Base-by-base conservation (phyloP, 2,113 vertebrate species). In the Sorex araneus region DNA sequence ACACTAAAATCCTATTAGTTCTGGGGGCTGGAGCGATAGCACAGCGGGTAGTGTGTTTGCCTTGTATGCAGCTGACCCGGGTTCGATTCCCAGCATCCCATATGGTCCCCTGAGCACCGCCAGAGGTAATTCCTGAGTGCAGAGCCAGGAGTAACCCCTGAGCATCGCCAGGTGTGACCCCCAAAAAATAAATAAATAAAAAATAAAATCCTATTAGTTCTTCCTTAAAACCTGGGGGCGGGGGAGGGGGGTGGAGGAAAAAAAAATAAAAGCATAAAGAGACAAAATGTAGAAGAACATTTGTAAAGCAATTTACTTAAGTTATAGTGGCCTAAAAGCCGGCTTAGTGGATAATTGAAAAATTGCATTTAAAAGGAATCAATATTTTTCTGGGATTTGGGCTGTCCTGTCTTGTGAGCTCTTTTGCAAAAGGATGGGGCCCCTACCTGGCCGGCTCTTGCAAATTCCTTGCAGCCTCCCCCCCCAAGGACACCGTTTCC, bases 261-360 rank as follows among this genome's bases (percentile, higher is more conserved):
- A 30, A 54, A 90, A 57, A 78, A 63, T 80, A n/a, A 71, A 89
- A 19, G 43, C 60, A 19, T 10, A 84, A 80, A 82, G 64, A 95
- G 80, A 84, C 23, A 74, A 81, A 92, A 89, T 93, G 57, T 60
- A 95, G 84, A 90, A 91, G 87, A 94, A 94, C 93, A 86, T 95
- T 86, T 94, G 79, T 79, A 85, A 96, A 96, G 94, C 23, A 2
- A 91, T 93, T 91, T 94, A 47, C 90, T 96, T 96, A 57, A 43
- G 93, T 96, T 95, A 90, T 60, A 57, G 81, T 86, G 74, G 71
- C 70, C 90, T 89, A 36, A 80, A 82, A 94, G 75, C 78, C 36
- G 47, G 70, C 60, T 82, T 43, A 63, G 60, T 91, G 92, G 95
- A 86, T 96, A 96, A 97, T 95, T 97, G 94, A 97, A 92, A 83